These are phyloP conservation scores for Premnoplex brunnescens DNA, from an alignment of 2,797 vertebrate genomes.

Conservation along the genomic window DNA sequence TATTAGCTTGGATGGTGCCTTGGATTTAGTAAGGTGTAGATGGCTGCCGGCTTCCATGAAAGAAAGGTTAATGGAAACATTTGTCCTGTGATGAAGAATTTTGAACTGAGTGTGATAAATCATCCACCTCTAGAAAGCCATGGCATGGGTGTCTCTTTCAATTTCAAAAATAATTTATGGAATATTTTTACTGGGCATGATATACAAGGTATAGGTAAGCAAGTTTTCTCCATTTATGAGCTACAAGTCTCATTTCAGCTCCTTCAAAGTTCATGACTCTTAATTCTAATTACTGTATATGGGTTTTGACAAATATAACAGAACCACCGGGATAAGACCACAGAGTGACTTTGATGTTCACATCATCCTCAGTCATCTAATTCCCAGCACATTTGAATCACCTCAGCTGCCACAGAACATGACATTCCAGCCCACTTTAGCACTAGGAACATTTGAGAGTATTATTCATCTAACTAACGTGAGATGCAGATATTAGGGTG, in stretches of 20 bases:
- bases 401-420: background rate
- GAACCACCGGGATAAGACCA: background rate
- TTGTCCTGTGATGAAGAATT: background rate
- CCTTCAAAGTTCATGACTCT: background rate
- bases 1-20: background rate
- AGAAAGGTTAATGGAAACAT: slow-evolving; percentile 35
- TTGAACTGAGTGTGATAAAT: background rate
- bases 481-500: background rate
- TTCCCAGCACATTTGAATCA: background rate
- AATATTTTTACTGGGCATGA: background rate
- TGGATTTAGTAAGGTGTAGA: slow-evolving; percentile 18
- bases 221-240: background rate
- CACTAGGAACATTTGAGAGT: background rate
- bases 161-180: background rate
- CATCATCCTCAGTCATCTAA: background rate
- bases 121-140: background rate
- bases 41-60: background rate
- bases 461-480: background rate
- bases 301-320: background rate
- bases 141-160: background rate
- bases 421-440: background rate
- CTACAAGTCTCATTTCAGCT: background rate
- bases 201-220: background rate
- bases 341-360: background rate
- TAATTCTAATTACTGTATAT: background rate